Evolutionary conservation across 2,888 invertebrate species (phyloP), one percentile per base, ranked within the genome.

Genomic region (Trilocha varians): DNA sequence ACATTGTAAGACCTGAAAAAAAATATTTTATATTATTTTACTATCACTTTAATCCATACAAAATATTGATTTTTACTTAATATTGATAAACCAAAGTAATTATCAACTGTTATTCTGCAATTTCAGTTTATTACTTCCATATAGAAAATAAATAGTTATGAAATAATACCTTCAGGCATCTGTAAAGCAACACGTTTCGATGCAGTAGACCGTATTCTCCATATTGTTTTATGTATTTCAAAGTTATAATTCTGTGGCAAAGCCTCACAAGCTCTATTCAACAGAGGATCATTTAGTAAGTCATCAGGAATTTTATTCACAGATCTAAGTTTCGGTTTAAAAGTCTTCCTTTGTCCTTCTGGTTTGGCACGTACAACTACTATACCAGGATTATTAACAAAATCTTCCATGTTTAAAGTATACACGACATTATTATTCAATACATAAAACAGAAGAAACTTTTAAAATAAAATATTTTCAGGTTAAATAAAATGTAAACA

Each of bases 201-300:
- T 53, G 90, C 89, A n/a, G 91, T 78, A 64, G 95, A 92, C 53
- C 91, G 87, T 61, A 98, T 96, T 66, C 97, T 91, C 99, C 99
- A 99, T 72, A 99, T 92, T 0, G 98, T 98, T 76, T 99, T 99
- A 46, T 94, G 94, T 52, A 99, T 90, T 89, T 99, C 99, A 75
- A 99, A 99, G 72, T 97, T 98, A 68, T 99, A 99, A 83, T 99
- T 99, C 25, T 89, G 77, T 2, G 99, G 99, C 40, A 99, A 86
- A 33, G 87, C 84, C 59, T 90, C 88, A 45, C 93, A 90, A 1
- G 93, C 93, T 63, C 88, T 84, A 62, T 92, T 91, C 16, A 97
- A 70, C 50, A 90, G 64, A 13, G 91, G 88, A 78, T 96, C 91
- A 56, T 94, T 90, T 15, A 93, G 71, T 38, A 97, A 87, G 55